phyloP scores from a whole-genome alignment of 1,140 invertebrate genomes.

The Aphelinus certus region DNA sequence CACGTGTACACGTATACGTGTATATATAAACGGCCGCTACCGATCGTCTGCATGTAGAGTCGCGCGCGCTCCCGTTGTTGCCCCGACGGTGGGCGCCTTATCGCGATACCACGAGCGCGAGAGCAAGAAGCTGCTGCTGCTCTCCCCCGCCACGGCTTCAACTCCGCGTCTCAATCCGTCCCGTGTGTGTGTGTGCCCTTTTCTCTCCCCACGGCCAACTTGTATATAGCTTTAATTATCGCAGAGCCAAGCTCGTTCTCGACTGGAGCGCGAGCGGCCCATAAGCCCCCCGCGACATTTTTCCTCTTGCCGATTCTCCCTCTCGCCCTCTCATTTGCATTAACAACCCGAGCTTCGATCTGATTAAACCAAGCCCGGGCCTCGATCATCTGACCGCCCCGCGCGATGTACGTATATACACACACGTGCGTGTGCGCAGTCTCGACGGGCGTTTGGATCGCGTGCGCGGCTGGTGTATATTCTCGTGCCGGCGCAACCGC shows the following conservation, averaged over 20 bases:
- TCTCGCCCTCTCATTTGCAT: conserved; percentile 10
- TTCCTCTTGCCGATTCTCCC: background rate
- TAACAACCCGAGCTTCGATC: background rate
- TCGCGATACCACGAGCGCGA: conserved; percentile 21
- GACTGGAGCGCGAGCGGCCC: too few relatives aligned
- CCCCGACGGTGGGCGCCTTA: conserved; percentile 12
- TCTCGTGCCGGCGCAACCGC: too few relatives aligned
- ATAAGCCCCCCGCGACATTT: background rate
- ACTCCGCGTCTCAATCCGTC: conserved; percentile 42
- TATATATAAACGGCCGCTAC: background rate
- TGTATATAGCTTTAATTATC: conserved; percentile 25
- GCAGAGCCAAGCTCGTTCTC: too few relatives aligned
- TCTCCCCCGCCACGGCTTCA: conserved; percentile 7
- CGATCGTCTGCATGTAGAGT: background rate
- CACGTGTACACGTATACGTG: too few relatives aligned
- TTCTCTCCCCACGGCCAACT: background rate
- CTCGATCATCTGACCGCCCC: too few relatives aligned
- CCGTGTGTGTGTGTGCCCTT: background rate
- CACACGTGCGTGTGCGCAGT: too few relatives aligned
- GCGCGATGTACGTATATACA: too few relatives aligned
- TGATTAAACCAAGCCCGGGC: background rate
- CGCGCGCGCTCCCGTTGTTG: conserved; percentile 13
- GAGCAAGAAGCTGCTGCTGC: background rate
- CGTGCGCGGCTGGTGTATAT: too few relatives aligned
- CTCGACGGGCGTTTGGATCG: too few relatives aligned